These are phyloP conservation scores for Mungos mungo DNA, from an alignment of 2,113 vertebrate species.

Conservation along the genomic window DNA sequence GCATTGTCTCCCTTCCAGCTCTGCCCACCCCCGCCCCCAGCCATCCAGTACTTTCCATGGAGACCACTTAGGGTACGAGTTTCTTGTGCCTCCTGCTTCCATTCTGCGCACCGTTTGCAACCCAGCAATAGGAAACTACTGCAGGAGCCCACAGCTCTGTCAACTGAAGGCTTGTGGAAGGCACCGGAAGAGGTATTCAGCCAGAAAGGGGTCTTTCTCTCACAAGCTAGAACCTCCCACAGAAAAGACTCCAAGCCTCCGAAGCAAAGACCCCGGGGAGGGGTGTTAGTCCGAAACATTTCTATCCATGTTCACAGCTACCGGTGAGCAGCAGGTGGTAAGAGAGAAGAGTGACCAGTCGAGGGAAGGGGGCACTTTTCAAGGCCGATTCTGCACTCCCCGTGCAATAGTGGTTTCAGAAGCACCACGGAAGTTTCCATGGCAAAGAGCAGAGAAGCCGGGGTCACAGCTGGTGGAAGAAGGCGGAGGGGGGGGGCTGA, in stretches of 20 bases:
- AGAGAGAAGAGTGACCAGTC: not conserved
- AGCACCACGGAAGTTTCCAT: too few species aligned
- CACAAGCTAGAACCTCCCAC: not conserved
- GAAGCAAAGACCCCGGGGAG: not conserved
- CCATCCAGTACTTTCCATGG: not conserved
- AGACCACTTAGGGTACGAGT: fast-evolving
- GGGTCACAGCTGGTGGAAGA: not conserved
- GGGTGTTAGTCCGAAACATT: not conserved
- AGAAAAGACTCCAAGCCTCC: not conserved
- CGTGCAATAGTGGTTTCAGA: not conserved
- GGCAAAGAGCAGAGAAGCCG: not conserved
- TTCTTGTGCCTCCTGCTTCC: not conserved
- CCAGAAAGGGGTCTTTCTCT: not conserved
- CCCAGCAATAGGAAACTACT: fast-evolving
- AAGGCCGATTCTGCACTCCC: too few species aligned
- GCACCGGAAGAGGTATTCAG: not conserved
- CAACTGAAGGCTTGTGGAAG: too few species aligned
- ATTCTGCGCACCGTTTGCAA: not conserved
- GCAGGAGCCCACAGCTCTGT: too few species aligned
- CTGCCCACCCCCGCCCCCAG: not conserved
- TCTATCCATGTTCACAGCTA: not conserved
- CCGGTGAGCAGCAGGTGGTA: not conserved
- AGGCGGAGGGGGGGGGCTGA: not conserved
- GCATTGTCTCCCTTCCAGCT: too few species aligned
- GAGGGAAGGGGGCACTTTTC: not conserved